Base-by-base conservation (phyloP, 2,888 invertebrate species). In the Choristoneura rosaceana region DNA sequence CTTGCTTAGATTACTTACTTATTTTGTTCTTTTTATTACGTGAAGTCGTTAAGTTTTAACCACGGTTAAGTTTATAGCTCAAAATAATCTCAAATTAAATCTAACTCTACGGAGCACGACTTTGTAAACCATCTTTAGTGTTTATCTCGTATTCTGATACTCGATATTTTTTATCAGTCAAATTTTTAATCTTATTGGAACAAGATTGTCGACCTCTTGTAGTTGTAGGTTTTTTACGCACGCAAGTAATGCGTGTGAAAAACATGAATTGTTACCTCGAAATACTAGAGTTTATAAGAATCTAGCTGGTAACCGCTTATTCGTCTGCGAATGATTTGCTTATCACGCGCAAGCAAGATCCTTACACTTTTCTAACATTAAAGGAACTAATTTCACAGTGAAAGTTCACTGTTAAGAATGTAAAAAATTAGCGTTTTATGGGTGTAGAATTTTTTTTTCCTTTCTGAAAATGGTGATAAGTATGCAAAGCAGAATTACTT, bases 21-120 rank as follows among this genome's bases (percentile, higher is more conserved):
- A n/a, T n/a, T 55, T 55, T 25, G 25, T 12, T 55, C 17, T 55
- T 47, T 10, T 25, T 25, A 55, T 55, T 10, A 33, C 25, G 0
- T 55, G 3, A 63, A 64, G 34, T 50, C 4, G 47, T 50, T 63
- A 63, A 34, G 52, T 66, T 70, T 71, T 25, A 52, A 66, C 45
- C 61, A 45, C 38, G 58, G 62, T 9, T 61, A 7, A 59, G 43
- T 58, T 47, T 34, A 34, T 15, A 45, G 41, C 5, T 15, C 43
- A 67, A 38, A 25, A 25, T 71, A 67, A 71, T 71, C 71, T 71
- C 4, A 63, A 68, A 71, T 71, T 68, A 62, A 68, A 71, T 71
- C 71, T 62, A 50, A 15, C 34, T 71, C 45, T 55, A 34, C 33
- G 58, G 58, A n/a, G 15, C 71, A 71, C 55, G 70, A 61, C 33